Base-by-base conservation (phyloP, 1,140 invertebrate genomes). In the Trypoxylus dichotomus region DNA sequence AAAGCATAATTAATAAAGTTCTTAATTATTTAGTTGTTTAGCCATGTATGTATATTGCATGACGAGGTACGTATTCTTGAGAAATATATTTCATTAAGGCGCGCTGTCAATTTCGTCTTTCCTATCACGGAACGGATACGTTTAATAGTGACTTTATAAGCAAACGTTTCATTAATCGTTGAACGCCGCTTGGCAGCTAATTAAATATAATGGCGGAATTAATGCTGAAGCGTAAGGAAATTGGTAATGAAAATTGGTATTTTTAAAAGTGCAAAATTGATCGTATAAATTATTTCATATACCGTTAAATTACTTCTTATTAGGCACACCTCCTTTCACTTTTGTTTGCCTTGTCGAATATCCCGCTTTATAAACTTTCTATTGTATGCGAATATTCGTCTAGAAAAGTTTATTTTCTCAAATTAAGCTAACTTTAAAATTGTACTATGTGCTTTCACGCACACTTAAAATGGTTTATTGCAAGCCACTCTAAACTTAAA, bases 191-290 rank as follows among this genome's bases (percentile, higher is more conserved):
- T 24, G 27, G 60, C 25, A 27, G 60, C 27, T 68, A 68, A 68
- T 68, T 29, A 68, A 68, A 68, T 27, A 11, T 68, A 68, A 68
- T 68, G 24, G 27, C 60, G 60, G 15, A 68, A 68, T 68, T 68
- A 68, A 68, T 15, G 60, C 27, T 68, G 60, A 68, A 54, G 24
- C 25, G 11, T 68, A 68, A 68, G 10, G 60, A 27, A 68, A 29
- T 3, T 68, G 60, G 60, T 24, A 68, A 68, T 68, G 15, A 27
- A 68, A 13, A 13, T 21, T 24, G 27, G 7, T 13, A 25, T 68
- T 27, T 15, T 68, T 11, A 10, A 11, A 68, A 27, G 10, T 13
- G 15, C 3, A 5, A 24, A 68, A 24, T 27, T 68, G 11, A 3
- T 13, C 27, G 6, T 10, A 1, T 21, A 27, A 68, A 29, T 68